Base-by-base conservation (phyloP, 2,113 vertebrate genomes). In the Fukomys damarensis region DNA sequence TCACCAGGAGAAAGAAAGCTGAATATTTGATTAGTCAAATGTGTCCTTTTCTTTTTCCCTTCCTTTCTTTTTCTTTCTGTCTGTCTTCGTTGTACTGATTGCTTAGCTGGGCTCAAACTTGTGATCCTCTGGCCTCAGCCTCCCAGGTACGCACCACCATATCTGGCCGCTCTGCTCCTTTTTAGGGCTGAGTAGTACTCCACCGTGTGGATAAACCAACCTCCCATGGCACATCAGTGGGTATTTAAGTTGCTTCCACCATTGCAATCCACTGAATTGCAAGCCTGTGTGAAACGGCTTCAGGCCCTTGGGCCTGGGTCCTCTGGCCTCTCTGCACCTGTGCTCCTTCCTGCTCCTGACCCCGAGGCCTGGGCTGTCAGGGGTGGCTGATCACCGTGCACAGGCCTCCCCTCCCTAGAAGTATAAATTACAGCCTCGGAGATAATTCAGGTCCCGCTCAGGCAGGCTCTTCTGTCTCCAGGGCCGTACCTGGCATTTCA, bases 371-470 rank as follows among this genome's bases (percentile, higher is more conserved):
- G 35, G 59, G 68, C 68, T 7, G 0, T 41, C 70, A 56, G 54
- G 54, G 7, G 7, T 56, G 54, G 54, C 11, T 56, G 54, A 56
- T 16, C 54, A 56, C 54, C 3, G 54, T 49, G 46, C 9, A 9
- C 46, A 49, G 46, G n/a, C 19, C 68, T 38, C n/a, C 66, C 7
- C 2, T 56, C 85, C 91, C 95, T 85, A 84, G 74, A 96, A 96
- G 97, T 72, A 82, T 92, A 97, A 97, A 97, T 98, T 97, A 97
- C 24, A 56, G 94, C 94, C 97, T 97, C 26, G 54, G 82, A 84
- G 81, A 80, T 16, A 81, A 91, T 6, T 0, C 1, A 38, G 86
- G 49, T 89, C 95, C 46, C 0, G 0, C 72, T 30, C 0, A 5
- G 8, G 91, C 26, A 24, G 91, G 95, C 61, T 94, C 86, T 88